Evolutionary conservation across 2,113 vertebrate genomes (phyloP).

Genomic region (Scytalopus superciliaris): DNA sequence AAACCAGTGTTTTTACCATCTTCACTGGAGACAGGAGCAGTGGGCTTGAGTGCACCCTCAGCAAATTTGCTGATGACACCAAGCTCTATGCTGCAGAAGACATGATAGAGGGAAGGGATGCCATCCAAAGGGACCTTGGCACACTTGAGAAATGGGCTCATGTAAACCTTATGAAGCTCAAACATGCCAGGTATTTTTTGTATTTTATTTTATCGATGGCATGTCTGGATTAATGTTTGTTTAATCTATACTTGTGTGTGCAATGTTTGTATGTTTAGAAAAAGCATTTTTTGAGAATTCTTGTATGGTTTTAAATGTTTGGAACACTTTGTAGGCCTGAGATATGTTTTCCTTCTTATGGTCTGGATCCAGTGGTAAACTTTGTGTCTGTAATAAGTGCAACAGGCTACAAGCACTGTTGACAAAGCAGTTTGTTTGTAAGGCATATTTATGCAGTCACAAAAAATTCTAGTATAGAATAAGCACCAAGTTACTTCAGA

Average conservation of each 20-base stretch:
- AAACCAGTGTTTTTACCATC: too few species aligned
- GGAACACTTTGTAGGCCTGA: not conserved
- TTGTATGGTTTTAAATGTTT: not conserved
- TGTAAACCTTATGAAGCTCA: not conserved
- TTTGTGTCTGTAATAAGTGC: not conserved
- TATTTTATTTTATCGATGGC: not conserved
- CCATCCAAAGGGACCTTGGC: not conserved
- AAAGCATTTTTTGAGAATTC: not conserved
- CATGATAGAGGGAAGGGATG: accelerated
- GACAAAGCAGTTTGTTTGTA: not conserved
- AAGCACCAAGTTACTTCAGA: not conserved
- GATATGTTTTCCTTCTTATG: not conserved
- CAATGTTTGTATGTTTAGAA: not conserved
- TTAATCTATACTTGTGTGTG: not conserved
- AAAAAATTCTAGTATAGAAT: not conserved
- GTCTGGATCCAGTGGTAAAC: not conserved
- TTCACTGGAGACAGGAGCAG: accelerated
- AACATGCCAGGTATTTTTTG: too few species aligned
- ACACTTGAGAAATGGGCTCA: not conserved
- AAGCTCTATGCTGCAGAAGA: not conserved
- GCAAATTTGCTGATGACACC: accelerated
- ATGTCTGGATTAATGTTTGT: not conserved
- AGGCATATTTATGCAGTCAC: not conserved
- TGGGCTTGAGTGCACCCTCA: accelerated
- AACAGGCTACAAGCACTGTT: not conserved